Evolutionary conservation across 2,888 invertebrate species (phyloP).

Genomic region (Pterostichus niger): DNA sequence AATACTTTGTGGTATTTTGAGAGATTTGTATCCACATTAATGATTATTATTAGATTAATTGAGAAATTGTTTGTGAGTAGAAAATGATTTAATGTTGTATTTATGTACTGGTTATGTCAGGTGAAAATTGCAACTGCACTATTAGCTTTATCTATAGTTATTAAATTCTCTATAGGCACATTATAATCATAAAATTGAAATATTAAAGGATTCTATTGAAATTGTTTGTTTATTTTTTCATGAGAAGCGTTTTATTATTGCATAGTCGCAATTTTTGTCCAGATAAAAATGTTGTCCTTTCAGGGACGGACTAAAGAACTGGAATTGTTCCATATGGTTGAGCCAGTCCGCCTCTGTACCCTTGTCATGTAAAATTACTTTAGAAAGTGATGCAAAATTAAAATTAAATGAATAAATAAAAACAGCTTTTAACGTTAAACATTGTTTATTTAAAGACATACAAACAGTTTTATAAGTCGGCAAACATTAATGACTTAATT

Average conservation of each 20-base stretch:
- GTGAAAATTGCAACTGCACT: slow-evolving; percentile 65
- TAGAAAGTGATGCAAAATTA: slow-evolving; percentile 4
- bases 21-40: not conserved
- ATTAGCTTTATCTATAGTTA: slow-evolving; percentile 66
- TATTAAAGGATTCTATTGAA: slow-evolving; percentile 67
- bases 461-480: slow-evolving; percentile 75
- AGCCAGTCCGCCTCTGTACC: too few relatives aligned
- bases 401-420: slow-evolving; percentile 21
- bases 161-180: slow-evolving; percentile 67
- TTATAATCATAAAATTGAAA: slow-evolving; percentile 66
- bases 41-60: slow-evolving; percentile 28
- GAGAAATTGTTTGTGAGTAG: slow-evolving; percentile 7
- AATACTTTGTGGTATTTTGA: slow-evolving; percentile 32
- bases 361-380: not conserved
- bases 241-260: slow-evolving; percentile 16
- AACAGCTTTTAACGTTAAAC: slow-evolving; percentile 24
- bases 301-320: too few relatives aligned
- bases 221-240: slow-evolving; percentile 56
- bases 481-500: slow-evolving; percentile 84
- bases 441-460: not conserved
- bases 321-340: too few relatives aligned
- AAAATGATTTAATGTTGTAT: slow-evolving; percentile 58
- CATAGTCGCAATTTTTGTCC: slow-evolving; percentile 2
- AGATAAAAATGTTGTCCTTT: not conserved
- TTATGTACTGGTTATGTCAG: slow-evolving; percentile 55